Evolutionary conservation across 2,888 invertebrate species (phyloP), one percentile per base, ranked within the genome.

Genomic region (Macaria liturata): DNA sequence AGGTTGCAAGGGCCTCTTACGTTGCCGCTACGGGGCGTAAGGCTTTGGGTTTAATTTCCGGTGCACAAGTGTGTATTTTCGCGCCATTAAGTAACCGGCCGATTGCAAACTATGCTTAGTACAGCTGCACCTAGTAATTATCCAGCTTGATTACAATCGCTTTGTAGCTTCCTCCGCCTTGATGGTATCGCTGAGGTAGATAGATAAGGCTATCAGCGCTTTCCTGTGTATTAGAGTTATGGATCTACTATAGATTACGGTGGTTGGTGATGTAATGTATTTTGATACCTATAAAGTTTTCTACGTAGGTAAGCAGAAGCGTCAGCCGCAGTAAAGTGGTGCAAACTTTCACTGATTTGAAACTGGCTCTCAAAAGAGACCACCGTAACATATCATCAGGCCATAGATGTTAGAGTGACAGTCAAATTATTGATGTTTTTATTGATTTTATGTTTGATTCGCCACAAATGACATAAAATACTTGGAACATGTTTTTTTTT

Each of bases 31-130:
- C 3, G 9, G 54, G 59, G 43, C 39, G 61, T 58, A 62, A 66
- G 68, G 68, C 70, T 71, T 70, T 68, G 59, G 70, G 73, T 70
- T 75, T 74, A 78, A 78, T 78, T 77, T 78, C 78, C 78, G 75
- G 70, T 67, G 52, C 64, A 62, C 68, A 67, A 75, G 70, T 74
- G 72, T 76, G 72, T 77, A 73, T 72, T 76, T 72, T 76, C 79
- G 71, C 72, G 69, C 74, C 72, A 78, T 78, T 78, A 78, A 68
- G 69, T 66, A 66, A 57, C 50, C 51, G 40, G 69, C 63, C 67
- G 69, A 65, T 68, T 69, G 67, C 70, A 61, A 68, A 68, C 66
- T 71, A 70, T 72, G 72, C 73, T 73, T 74, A 74, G 65, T 57
- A 59, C 61, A 49, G 49, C 57, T 62, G 46, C 61, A 61, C 57